Evolutionary conservation across 92 coral and sea anemone species (phyloP).

Genomic region (Parazoanthus swiftii): DNA sequence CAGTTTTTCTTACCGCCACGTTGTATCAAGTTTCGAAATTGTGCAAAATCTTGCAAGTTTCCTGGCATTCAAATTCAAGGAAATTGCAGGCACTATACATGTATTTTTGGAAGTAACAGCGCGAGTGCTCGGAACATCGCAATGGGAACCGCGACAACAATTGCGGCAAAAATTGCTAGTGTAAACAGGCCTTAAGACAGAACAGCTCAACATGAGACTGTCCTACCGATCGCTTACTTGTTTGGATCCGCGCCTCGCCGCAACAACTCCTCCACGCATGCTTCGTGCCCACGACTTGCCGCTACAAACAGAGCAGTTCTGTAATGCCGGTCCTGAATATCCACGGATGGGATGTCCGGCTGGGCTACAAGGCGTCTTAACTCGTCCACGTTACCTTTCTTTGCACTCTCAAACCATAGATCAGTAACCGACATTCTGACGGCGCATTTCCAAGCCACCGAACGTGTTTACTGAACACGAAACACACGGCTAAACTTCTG

Average conservation of each 20-base stretch:
- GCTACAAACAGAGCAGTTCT: slow-evolving; percentile 79
- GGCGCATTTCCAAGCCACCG: too few relatives aligned
- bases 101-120: too few relatives aligned
- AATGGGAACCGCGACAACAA: too few relatives aligned
- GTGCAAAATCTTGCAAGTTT: too few relatives aligned
- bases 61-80: too few relatives aligned
- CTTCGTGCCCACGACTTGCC: slow-evolving; percentile 60
- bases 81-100: too few relatives aligned
- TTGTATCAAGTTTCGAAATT: too few relatives aligned
- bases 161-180: too few relatives aligned
- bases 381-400: slow-evolving; percentile 46
- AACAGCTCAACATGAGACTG: neutral
- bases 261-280: slow-evolving; percentile 68
- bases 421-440: slow-evolving; percentile 13
- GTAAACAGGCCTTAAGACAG: neutral
- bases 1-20: too few relatives aligned
- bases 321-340: slow-evolving; percentile 60
- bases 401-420: slow-evolving; percentile 66
- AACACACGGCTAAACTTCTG: neutral
- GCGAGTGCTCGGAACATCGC: too few relatives aligned
- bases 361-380: slow-evolving; percentile 36
- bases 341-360: slow-evolving; percentile 47
- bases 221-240: slow-evolving; percentile 22
- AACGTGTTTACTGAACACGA: neutral
- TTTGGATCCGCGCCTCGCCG: slow-evolving; percentile 61